Base-by-base conservation (phyloP, 2,888 invertebrate species). In the Ganaspis brasiliensis region DNA sequence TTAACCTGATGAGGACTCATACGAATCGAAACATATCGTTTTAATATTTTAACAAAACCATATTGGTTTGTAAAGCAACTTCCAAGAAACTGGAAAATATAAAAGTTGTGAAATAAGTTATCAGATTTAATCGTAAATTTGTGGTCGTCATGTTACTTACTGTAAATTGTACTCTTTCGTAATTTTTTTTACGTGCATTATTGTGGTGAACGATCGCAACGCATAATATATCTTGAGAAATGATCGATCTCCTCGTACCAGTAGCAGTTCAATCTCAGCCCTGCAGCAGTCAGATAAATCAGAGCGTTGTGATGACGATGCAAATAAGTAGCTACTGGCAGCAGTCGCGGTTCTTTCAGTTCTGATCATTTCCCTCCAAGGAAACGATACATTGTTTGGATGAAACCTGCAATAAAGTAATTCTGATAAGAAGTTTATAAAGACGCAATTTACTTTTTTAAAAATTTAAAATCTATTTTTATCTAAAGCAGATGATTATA, bases 271-370 rank as follows among this genome's bases (percentile, higher is more conserved):
- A 73, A 78, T 73, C 75, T 70, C 72, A 57, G 71, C 72, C 78
- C 77, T 73, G 73, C 75, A 73, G 77, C 78, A 74, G 77, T 72
- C 73, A 77, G 79, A 81, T 81, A 79, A 81, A 81, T 81, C 78
- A 81, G 75, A 74, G 77, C 80, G 72, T 67, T 74, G 75, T 77
- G 77, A 81, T 81, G 81, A 81, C 79, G 79, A 81, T 79, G 81
- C 81, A 81, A 81, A 81, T 81, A 81, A 81, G 79, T 81, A 79
- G 77, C 79, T 77, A 79, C 80, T 77, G 80, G 77, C 61, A 70
- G 67, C 57, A 63, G 55, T 72, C 45, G 73, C 59, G 75, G 74
- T 73, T 78, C 74, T 49, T 76, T 74, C 73, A 72, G 67, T 78
- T 76, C 80, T 76, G 74, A 80, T 78, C 74, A 12, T 45, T 67